Evolutionary conservation across 2,113 vertebrate species (phyloP).

Genomic region (Poicephalus gulielmi): DNA sequence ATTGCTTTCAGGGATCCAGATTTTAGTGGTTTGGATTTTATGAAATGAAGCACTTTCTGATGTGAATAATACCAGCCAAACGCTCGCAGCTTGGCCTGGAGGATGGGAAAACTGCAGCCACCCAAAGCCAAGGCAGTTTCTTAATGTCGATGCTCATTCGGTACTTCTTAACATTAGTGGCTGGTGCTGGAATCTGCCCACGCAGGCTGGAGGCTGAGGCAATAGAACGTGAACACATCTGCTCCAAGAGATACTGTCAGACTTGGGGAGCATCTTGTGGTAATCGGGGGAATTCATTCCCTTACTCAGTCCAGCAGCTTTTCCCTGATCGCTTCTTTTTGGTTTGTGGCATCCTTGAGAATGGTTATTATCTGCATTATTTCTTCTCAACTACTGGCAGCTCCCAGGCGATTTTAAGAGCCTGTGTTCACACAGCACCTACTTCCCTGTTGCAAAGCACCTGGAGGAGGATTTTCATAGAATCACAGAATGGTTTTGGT

Average conservation of each 20-base stretch:
- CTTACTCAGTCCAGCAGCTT: not conserved
- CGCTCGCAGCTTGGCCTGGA: not conserved
- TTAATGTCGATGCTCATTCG: not conserved
- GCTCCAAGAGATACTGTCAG: conserved; percentile 43
- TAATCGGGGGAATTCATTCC: conserved; percentile 42
- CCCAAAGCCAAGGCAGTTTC: conserved; percentile 23
- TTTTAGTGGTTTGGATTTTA: not conserved
- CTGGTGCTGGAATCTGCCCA: conserved; percentile 57
- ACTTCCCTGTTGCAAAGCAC: not conserved
- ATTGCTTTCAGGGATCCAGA: conserved; percentile 3
- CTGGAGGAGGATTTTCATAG: not conserved
- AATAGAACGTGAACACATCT: conserved; percentile 15
- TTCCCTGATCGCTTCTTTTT: not conserved
- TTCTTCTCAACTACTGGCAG: not conserved
- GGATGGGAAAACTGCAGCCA: conserved; percentile 12
- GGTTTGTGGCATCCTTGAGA: not conserved
- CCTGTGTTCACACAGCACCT: not conserved
- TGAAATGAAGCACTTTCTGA: conserved; percentile 32
- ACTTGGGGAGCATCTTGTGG: conserved; percentile 68
- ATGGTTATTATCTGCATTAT: not conserved
- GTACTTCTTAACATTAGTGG: not conserved
- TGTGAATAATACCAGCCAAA: conserved; percentile 31
- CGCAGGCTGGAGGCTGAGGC: conserved; percentile 49
- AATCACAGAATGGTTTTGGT: not conserved
- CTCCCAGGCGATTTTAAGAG: not conserved